Base-by-base conservation (phyloP, 2,113 vertebrate species). In the Petrocephalus zakoni region DNA sequence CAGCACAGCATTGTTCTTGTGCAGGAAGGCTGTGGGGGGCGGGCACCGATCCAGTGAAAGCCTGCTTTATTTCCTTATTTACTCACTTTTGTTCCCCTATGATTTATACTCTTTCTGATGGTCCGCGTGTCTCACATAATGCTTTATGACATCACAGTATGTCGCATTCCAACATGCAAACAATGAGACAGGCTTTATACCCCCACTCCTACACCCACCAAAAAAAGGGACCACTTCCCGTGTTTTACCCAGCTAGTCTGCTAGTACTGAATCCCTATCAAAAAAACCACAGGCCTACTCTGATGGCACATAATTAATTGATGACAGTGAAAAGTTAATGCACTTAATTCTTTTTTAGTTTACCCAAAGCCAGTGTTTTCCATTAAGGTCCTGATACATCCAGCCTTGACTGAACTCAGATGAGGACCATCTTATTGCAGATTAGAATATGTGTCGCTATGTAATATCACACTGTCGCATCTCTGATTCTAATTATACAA, bases 301-400 rank as follows among this genome's bases (percentile, higher is more conserved):
- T 56, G 53, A 88, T 78, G 58, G 49, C 53, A 61, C 13, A 88
- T 83, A 46, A 88, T 61, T 83, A 88, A 88, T 88, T 88, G 22
- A 88, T 88, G 88, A 61, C 55, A n/a, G n/a, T 61, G 88, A 84
- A 88, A 88, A 61, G 75, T 51, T 56, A 88, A 88, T 56, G 51
- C 64, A 53, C 17, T 78, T 51, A 37, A 58, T 58, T 72, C 46
- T 87, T 88, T 82, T 88, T n/a, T 53, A 88, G 72, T 55, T 88
- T 61, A 21, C 75, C 34, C 37, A 42, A 84, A 84, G 84, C 88
- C 78, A 83, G 78, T 22, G 29, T 88, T 88, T 84, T 84, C 75
- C 87, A 88, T 88, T 88, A 88, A 88, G 78, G 88, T 11, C 53
- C 56, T 29, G 37, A 81, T 61, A 46, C 8, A 11, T 61, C 83